Evolutionary conservation across 2,113 vertebrate species (phyloP).

Genomic region (Rhea americana): DNA sequence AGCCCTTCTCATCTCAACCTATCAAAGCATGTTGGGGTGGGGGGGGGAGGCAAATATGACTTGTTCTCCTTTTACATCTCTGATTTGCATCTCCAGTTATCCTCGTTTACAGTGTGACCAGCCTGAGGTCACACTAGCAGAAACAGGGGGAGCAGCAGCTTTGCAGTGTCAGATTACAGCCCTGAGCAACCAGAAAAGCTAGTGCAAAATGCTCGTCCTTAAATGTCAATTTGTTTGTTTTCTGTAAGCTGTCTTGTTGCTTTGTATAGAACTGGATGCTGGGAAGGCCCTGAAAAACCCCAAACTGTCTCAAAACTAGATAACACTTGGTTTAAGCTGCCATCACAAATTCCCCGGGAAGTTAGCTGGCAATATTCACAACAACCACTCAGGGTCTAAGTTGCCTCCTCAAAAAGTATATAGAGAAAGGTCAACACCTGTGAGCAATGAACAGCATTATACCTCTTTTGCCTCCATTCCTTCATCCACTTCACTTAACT

Average conservation of each 20-base stretch:
- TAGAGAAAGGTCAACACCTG: background rate
- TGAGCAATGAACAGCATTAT: background rate
- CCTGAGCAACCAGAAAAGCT: slow-evolving; percentile 38
- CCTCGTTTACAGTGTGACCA: background rate
- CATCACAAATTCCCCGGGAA: background rate
- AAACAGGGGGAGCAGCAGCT: background rate
- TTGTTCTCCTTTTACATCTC: background rate
- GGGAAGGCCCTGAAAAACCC: background rate
- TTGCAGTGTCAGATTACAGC: slow-evolving; percentile 44
- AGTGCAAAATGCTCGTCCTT: background rate
- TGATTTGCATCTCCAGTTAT: background rate
- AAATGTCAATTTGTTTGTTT: slow-evolving; percentile 38
- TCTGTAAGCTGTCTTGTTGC: slow-evolving; percentile 2
- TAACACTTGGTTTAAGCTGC: background rate
- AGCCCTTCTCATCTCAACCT: background rate
- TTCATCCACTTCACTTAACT: background rate
- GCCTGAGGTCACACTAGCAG: background rate
- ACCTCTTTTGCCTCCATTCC: background rate
- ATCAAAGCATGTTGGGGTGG: background rate
- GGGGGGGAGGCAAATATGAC: background rate
- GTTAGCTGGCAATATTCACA: background rate
- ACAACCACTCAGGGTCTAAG: background rate
- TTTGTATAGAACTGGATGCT: background rate
- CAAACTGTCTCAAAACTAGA: background rate
- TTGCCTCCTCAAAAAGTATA: background rate